phyloP scores from a whole-genome alignment of 2,113 vertebrate genomes.

The Ptilorrhoa leucosticta region DNA sequence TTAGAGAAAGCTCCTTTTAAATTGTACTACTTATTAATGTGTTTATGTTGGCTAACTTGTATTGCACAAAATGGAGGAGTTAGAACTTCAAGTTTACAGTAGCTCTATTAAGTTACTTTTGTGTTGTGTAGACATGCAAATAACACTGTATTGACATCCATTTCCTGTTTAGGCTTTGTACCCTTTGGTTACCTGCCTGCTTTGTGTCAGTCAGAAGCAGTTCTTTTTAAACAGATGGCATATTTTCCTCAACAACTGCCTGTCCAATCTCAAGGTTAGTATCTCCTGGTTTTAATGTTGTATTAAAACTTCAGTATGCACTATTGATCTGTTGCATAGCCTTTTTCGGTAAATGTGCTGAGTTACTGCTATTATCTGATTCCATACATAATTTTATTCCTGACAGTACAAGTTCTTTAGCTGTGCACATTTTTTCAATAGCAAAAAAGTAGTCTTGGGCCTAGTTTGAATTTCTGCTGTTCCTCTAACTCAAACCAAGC shows the following conservation, averaged over 20 bases:
- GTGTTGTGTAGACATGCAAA: not conserved
- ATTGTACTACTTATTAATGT: not conserved
- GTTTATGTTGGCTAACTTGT: not conserved
- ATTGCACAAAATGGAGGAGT: not conserved
- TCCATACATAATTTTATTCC: not conserved
- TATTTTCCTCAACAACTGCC: slow-evolving; percentile 97
- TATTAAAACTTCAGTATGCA: not conserved
- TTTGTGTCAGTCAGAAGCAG: slow-evolving; percentile 98
- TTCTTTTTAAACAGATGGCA: slow-evolving; percentile 98
- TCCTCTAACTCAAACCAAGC: not conserved
- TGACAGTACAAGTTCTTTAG: not conserved
- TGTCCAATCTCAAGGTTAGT: slow-evolving; percentile 97
- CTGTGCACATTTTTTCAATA: not conserved
- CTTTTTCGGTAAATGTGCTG: not conserved
- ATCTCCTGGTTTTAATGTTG: not conserved
- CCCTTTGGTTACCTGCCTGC: slow-evolving; percentile 94
- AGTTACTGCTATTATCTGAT: not conserved
- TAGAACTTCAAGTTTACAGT: not conserved
- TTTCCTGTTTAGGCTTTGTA: slow-evolving; percentile 87
- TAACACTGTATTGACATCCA: not conserved
- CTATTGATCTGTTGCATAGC: not conserved
- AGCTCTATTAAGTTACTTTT: not conserved
- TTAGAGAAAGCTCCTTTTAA: not conserved
- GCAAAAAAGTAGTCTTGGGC: not conserved
- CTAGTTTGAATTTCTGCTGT: not conserved